phyloP scores from a whole-genome alignment of 2,113 vertebrate species.

The Paramormyrops kingsleyae region DNA sequence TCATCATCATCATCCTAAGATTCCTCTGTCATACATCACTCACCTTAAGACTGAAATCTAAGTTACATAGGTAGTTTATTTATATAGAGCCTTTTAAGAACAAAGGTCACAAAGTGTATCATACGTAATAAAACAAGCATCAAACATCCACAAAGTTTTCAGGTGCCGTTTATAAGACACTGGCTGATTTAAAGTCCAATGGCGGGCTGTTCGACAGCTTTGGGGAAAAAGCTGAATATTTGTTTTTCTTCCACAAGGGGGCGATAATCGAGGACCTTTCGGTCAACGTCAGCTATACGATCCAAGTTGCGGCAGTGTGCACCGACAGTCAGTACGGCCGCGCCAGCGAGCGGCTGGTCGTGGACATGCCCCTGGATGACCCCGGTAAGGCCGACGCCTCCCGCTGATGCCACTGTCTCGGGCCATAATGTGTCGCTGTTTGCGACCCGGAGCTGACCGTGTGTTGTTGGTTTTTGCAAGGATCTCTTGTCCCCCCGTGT shows the following conservation, averaged over 20 bases:
- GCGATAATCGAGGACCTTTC: slow-evolving; percentile 83
- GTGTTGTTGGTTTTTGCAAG: neutral
- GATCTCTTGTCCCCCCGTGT: neutral
- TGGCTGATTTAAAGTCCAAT: neutral
- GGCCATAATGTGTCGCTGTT: slow-evolving; percentile 1
- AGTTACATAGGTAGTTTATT: neutral
- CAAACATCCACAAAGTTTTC: neutral
- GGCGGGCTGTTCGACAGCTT: neutral
- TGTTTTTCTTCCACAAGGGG: slow-evolving; percentile 64
- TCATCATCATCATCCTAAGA: neutral
- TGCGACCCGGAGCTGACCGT: neutral
- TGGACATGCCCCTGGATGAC: slow-evolving; percentile 74
- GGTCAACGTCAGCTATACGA: slow-evolving; percentile 82
- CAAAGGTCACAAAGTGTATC: neutral
- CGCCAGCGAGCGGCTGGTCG: slow-evolving; percentile 71
- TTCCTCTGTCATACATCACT: neutral
- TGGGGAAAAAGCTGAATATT: neutral
- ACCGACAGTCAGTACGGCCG: slow-evolving; percentile 82
- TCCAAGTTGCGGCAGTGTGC: slow-evolving; percentile 90
- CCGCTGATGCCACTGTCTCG: neutral
- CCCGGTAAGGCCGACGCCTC: slow-evolving; percentile 72
- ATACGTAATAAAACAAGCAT: neutral
- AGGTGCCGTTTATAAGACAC: neutral
- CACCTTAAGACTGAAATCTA: neutral
- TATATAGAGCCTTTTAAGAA: neutral